These are phyloP conservation scores for Torymus texanus DNA, from an alignment of 2,888 invertebrate species.

Conservation along the genomic window DNA sequence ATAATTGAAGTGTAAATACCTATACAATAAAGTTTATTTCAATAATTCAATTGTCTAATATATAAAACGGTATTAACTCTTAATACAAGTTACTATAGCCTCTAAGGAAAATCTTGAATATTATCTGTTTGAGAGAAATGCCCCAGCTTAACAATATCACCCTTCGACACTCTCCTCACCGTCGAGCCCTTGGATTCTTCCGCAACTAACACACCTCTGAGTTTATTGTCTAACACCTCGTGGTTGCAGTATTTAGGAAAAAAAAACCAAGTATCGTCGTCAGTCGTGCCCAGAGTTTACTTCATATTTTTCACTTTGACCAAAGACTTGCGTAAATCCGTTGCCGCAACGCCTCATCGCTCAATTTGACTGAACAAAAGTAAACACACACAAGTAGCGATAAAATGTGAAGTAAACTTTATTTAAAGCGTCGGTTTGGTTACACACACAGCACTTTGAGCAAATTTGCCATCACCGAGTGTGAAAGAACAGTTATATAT, in stretches of 20 bases:
- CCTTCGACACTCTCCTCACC: slow-evolving; percentile 45
- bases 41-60: too few species aligned
- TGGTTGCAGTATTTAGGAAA: slow-evolving; percentile 63
- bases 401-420: slow-evolving; percentile 43
- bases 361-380: background rate
- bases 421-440: slow-evolving; percentile 30
- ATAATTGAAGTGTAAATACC: too few species aligned
- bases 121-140: slow-evolving; percentile 44
- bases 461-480: slow-evolving; percentile 30
- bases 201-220: slow-evolving; percentile 63
- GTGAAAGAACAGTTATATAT: slow-evolving; percentile 22
- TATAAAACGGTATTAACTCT: too few species aligned
- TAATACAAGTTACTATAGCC: too few species aligned
- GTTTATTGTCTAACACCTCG: slow-evolving; percentile 59
- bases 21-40: too few species aligned
- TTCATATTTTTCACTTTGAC: slow-evolving; percentile 33
- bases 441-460: slow-evolving; percentile 26
- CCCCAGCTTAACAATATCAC: slow-evolving; percentile 29
- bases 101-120: too few species aligned
- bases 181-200: slow-evolving; percentile 52
- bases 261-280: slow-evolving; percentile 53
- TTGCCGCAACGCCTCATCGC: background rate
- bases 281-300: slow-evolving; percentile 28
- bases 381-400: background rate
- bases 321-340: background rate